These are phyloP conservation scores for Triops longicaudatus DNA, from an alignment of 1,140 invertebrate genomes.

Conservation along the genomic window DNA sequence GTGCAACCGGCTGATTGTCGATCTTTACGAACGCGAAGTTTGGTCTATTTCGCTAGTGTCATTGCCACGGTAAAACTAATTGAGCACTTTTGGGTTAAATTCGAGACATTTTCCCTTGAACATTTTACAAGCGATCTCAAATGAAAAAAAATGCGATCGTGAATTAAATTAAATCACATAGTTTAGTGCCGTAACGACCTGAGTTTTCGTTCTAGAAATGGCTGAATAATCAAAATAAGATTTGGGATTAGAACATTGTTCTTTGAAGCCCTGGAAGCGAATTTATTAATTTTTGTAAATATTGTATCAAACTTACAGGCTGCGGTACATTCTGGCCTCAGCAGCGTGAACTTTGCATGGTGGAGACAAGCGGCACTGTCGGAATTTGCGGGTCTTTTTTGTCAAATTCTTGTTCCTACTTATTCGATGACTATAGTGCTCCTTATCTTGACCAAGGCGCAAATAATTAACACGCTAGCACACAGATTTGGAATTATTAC, in stretches of 20 bases:
- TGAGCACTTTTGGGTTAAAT: neutral
- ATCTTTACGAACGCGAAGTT: neutral
- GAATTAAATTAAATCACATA: too few species aligned
- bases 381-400: neutral
- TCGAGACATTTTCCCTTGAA: too few species aligned
- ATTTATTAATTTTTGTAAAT: neutral
- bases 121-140: too few species aligned
- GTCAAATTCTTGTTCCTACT: neutral
- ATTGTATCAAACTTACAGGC: neutral
- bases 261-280: too few species aligned
- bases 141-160: too few species aligned
- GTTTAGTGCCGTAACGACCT: too few species aligned
- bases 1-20: neutral
- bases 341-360: neutral
- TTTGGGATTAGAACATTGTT: too few species aligned
- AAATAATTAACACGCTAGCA: neutral
- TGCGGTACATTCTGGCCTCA: neutral
- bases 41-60: neutral
- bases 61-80: neutral
- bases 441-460: neutral
- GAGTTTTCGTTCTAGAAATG: too few species aligned
- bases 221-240: too few species aligned
- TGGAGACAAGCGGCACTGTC: neutral
- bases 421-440: neutral
- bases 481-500: neutral